phyloP scores from a whole-genome alignment of 1,140 invertebrate genomes.

The Epicauta chinensis region DNA sequence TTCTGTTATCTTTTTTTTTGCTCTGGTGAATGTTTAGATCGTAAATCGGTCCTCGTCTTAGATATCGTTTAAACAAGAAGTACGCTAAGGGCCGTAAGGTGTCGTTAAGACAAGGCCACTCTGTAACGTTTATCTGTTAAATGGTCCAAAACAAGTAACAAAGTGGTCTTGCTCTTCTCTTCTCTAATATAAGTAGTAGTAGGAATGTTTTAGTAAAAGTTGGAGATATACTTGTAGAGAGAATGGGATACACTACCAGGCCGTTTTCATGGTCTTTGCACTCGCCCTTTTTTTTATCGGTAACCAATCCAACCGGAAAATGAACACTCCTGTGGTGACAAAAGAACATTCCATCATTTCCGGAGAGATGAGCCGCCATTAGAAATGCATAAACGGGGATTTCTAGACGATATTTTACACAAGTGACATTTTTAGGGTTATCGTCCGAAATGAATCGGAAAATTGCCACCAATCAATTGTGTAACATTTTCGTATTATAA shows the following conservation, averaged over 20 bases:
- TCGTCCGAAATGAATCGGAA: slow-evolving; percentile 24
- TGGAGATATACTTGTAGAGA: no score
- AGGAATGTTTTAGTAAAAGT: no score
- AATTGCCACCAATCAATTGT: slow-evolving; percentile 24
- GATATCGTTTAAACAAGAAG: slow-evolving; percentile 33
- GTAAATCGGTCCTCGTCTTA: slow-evolving; percentile 23
- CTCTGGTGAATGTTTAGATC: slow-evolving; percentile 4
- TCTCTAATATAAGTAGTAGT: neutral
- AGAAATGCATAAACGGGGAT: slow-evolving; percentile 30
- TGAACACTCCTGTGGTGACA: slow-evolving; percentile 42
- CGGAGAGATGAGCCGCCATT: slow-evolving; percentile 35
- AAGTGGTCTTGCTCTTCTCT: slow-evolving; percentile 29
- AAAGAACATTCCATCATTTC: slow-evolving; percentile 44
- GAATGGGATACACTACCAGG: slow-evolving; percentile 16
- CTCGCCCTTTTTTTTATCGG: slow-evolving; percentile 39
- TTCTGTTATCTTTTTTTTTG: neutral
- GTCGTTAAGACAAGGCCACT: slow-evolving; percentile 38
- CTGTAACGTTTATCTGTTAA: slow-evolving; percentile 42
- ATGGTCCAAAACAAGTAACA: slow-evolving; percentile 41
- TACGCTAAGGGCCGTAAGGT: slow-evolving; percentile 36
- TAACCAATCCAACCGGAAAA: slow-evolving; percentile 41
- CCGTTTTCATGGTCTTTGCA: slow-evolving; percentile 32
- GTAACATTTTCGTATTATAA: neutral
- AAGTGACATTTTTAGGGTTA: slow-evolving; percentile 20
- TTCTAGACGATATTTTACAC: slow-evolving; percentile 17